Evolutionary conservation across 2,888 invertebrate species (phyloP), one percentile per base, ranked within the genome.

Genomic region (Fragum fragum): DNA sequence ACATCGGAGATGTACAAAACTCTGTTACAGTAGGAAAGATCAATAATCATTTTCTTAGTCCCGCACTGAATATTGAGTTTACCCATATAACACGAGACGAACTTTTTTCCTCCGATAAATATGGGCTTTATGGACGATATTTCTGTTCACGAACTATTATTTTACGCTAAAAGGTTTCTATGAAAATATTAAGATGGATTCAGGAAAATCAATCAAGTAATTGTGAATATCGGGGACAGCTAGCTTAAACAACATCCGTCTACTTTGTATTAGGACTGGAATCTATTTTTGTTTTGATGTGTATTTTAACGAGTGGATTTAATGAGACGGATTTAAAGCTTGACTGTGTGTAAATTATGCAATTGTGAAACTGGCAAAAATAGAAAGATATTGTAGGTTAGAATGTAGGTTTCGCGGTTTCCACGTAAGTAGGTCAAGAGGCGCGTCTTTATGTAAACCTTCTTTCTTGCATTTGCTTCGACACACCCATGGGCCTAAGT

Each of bases 1-100:
- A 61, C 32, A 61, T 29, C 32, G 16, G 61, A 59, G 32, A 61
- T 61, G 29, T 57, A 57, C 26, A 9, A n/a, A 57, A 57, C 57
- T 21, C 57, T 9, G 57, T 57, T 26, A 61, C 61, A 32, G 32
- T 14, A 32, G 32, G 18, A 28, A 52, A 36, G 71, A 71, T 71
- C 71, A 36, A 71, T 71, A 57, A 18, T 55, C 18, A 55, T 14
- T 53, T 36, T 57, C 53, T 57, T n/a, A 53, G 71, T 57, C 36
- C 57, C 29, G 71, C 71, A 57, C 57, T 32, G 61, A 61, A 61
- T 32, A 32, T 29, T 28, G 61, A 47, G 47, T 47, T 47, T 47
- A 47, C 47, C 57, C 57, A 26, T 23, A 57, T 57, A 57, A 57
- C 57, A 57, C 57, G 26, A 57, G 57, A 57, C 21, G 11, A 23